Conservation (phyloP, 2,113 vertebrate genomes). For the Gila orcuttii region DNA sequence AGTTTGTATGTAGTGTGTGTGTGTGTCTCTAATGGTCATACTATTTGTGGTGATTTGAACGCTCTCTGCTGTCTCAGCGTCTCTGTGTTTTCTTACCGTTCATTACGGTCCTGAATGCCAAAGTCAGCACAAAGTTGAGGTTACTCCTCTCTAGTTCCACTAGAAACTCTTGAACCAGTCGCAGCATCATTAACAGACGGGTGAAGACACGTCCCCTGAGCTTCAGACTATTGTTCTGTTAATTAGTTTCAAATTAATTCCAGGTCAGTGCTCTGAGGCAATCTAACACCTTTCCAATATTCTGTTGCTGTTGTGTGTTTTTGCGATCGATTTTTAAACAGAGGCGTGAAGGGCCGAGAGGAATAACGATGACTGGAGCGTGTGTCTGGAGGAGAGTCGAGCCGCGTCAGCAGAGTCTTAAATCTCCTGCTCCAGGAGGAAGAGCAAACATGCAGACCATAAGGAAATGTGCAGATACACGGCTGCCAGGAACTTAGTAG, state of each 20-base stretch:
- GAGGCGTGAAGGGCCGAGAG: no score
- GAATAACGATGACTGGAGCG: no score
- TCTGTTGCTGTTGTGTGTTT: background rate
- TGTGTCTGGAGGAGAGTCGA: conserved; percentile 46
- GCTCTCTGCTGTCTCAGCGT: background rate
- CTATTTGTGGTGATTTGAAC: background rate
- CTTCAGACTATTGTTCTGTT: conserved; percentile 52
- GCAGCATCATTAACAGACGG: no score
- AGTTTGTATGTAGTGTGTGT: no score
- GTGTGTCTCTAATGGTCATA: background rate
- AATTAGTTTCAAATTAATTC: conserved; percentile 64
- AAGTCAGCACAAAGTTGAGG: background rate
- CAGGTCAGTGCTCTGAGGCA: conserved; percentile 33
- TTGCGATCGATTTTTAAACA: conserved; percentile 1
- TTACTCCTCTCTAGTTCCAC: background rate
- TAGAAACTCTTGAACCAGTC: background rate
- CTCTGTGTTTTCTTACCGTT: background rate
- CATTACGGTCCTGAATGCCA: no score
- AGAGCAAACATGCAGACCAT: background rate
- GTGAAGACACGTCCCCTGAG: conserved; percentile 44
- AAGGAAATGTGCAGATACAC: no score
- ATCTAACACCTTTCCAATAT: conserved; percentile 61
- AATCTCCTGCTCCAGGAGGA: conserved; percentile 6
- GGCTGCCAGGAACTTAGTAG: no score
- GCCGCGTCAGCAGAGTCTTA: conserved; percentile 46